Base-by-base conservation (phyloP, 1,140 invertebrate species). In the Drosophila burlai region DNA sequence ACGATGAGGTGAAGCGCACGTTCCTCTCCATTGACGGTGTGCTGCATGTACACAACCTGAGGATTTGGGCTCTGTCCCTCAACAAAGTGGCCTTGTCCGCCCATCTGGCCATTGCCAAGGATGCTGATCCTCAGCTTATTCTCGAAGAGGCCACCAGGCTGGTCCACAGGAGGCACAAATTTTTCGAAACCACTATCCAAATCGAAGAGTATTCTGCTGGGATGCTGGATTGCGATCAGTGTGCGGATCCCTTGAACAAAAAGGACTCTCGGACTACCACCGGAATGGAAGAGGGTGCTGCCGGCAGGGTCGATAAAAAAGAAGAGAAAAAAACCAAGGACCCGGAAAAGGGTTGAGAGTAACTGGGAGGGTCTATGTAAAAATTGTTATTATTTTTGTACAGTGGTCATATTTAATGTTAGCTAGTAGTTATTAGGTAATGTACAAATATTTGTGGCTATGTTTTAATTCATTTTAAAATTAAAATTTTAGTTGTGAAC, bases 121-220 rank as follows among this genome's bases (percentile, higher is more conserved):
- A 95, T 13, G 94, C 95, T 0, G 96, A 96, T 92, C 95, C 97
- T 0, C 96, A 98, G 91, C 93, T 95, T 69, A 96, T 99, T 46
- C 93, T 99, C 42, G 96, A 96, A 81, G 94, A 95, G 58, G 97
- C 98, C 0, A 98, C 97, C 0, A 94, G 94, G 62, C 93, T 96
- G 72, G 96, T 99, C 16, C 96, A 98, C 91, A 95, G 96, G 21
- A 96, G 97, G 79, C 99, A 97, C 91, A 96, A 96, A 84, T 98
- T 99, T 86, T 98, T 98, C 89, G 98, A 99, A 93, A 97, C 98
- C 94, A 99, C 99, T 2, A 95, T 99, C 16, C 99, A 99, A 94
- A 98, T 99, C 45, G 99, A 99, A 93, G 97, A 98, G 84, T 99
- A 98, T 90, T 95, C 96, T 80, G 95, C 96, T 45, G 96, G 96